Evolutionary conservation across 2,797 vertebrate genomes (phyloP), one percentile per base, ranked within the genome.

Genomic region (Apogon hyalosoma): DNA sequence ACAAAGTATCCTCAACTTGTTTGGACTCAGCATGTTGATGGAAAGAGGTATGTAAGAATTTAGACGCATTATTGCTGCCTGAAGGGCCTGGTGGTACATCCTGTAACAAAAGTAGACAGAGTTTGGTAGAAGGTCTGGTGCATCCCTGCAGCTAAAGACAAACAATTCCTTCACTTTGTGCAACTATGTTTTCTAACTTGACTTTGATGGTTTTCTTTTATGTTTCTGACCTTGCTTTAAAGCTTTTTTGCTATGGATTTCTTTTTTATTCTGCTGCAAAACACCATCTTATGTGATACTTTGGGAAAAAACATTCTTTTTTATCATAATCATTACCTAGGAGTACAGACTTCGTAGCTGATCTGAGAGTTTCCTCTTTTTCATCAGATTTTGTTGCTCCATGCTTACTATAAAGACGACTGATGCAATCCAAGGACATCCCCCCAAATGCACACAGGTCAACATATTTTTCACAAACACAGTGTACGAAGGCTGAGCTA

Each of bases 401-500:
- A 36, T n/a, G 33, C 42, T 52, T 15, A 41, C 41, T 49, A 51
- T 54, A 75, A 66, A 70, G 63, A 56, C 18, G 11, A 48, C 68
- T 77, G 85, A 88, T 61, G 73, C 69, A 85, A 76, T 57, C 41
- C 18, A 42, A 63, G 75, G 81, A 83, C 81, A 77, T 78, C 64
- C 33, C 16, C 55, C 45, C 49, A 55, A 24, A 31, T 52, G 45
- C 38, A 53, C 54, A 41, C 21, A 63, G 9, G 12, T 19, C 24
- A 11, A 40, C 64, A 50, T 66, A 40, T 49, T 47, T 69, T 43
- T 39, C 69, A 52, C 52, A 63, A 55, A 65, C 18, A 19, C 12
- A n/a, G 4, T 11, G 43, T 15, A 28, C 54, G 33, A 52, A 24
- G 60, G 38, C 38, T 16, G 33, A 60, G 43, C 18, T 60, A 10